Evolutionary conservation across 1,140 invertebrate species (phyloP), one percentile per base, ranked within the genome.

Genomic region (Ericerus pela): DNA sequence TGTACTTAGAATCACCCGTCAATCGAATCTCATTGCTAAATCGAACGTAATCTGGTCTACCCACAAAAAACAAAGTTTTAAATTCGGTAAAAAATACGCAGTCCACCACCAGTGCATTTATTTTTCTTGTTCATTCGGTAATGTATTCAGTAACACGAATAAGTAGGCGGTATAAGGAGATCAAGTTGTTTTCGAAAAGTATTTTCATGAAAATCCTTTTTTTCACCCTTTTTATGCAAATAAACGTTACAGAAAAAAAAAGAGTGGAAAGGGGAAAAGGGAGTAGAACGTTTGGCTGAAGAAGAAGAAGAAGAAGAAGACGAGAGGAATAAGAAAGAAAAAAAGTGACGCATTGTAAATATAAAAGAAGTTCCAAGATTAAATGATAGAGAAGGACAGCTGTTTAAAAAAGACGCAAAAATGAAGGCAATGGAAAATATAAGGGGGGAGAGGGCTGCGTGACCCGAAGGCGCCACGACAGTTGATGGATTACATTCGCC

Each of bases 141-240:
- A 47, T 47, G 26, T 47, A 47, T 47, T 47, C 41, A 47, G 41
- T 24, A 47, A 47, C 20, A 24, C 41, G 26, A 24, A 47, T 47
- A 47, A 47, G 41, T 47, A 47, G 41, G 41, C 41, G 41, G 41
- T 47, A 47, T 47, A 47, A 47, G 41, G 41, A 47, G 41, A 47
- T 47, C 41, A 47, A 47, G 41, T 47, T 47, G 41, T 47, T 47
- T 47, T 47, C 41, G 41, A 24, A 47, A 47, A 18, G 41, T 47
- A 18, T 47, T 47, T 24, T 47, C 41, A 24, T 47, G 41, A 47
- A 47, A 47, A 47, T 47, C 41, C 41, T 47, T 47, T 47, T 47
- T 47, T 47, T 47, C 41, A 47, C 41, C 41, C 41, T 47, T 47
- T 47, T 47, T 47, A 47, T 47, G 41, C 41, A 47, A 47, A 47